Conservation (phyloP, 2,797 vertebrate species). For the Pantherophis alleghaniensis region DNA sequence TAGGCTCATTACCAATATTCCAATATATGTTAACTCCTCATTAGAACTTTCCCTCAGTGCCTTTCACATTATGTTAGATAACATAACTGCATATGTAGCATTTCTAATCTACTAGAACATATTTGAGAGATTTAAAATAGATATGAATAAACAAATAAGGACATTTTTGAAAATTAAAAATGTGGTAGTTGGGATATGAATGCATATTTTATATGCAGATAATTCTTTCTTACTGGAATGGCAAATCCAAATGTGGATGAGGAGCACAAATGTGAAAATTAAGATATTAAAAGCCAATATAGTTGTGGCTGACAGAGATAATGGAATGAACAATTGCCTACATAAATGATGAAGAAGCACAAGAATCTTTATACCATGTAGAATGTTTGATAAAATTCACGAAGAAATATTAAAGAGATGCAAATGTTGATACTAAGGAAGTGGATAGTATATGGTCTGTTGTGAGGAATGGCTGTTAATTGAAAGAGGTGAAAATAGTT, state of each 20-base stretch:
- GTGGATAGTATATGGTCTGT: background rate
- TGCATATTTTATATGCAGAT: background rate
- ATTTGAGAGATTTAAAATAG: background rate
- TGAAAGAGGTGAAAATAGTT: background rate
- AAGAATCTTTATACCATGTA: background rate
- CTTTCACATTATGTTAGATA: background rate
- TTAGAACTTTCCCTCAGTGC: background rate
- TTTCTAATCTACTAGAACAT: background rate
- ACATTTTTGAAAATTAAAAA: background rate
- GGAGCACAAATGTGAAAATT: background rate
- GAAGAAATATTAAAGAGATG: background rate
- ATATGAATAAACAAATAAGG: background rate
- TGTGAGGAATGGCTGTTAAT: background rate
- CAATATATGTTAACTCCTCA: background rate
- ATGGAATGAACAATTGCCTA: background rate
- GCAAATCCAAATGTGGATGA: background rate
- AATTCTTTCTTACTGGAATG: background rate
- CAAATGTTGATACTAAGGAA: background rate
- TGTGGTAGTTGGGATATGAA: background rate
- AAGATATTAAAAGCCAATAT: background rate
- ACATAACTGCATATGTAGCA: background rate
- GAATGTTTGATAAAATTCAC: background rate
- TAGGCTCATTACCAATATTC: background rate
- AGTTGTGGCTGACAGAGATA: background rate
- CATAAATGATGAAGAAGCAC: background rate